Evolutionary conservation across 1,140 invertebrate genomes (phyloP).

Genomic region (Chironomus striatipennis): DNA sequence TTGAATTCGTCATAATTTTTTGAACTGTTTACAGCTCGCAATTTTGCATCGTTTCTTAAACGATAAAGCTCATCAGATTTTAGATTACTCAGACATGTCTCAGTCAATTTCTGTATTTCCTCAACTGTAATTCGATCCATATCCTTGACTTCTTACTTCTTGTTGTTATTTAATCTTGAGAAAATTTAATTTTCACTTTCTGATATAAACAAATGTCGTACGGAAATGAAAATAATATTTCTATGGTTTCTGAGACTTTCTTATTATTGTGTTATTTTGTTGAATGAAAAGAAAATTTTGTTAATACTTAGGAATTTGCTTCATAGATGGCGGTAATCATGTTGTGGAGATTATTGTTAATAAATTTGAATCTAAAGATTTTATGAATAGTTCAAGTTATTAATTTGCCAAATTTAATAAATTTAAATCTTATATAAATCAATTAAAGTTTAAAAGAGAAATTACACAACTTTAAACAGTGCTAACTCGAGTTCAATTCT

Average conservation of each 20-base stretch:
- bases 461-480: too few relatives aligned
- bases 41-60: conserved; percentile 51
- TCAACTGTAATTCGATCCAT: conserved; percentile 30
- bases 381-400: too few relatives aligned
- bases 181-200: not conserved
- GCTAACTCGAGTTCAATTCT: too few relatives aligned
- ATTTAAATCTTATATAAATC: too few relatives aligned
- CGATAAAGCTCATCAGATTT: conserved; percentile 45
- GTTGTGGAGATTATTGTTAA: too few relatives aligned
- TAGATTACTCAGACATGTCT: conserved; percentile 31
- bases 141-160: not conserved
- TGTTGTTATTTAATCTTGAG: not conserved
- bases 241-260: not conserved
- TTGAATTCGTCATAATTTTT: conserved; percentile 52
- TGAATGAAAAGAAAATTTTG: too few relatives aligned
- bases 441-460: too few relatives aligned
- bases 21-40: conserved; percentile 46
- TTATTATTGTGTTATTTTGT: too few relatives aligned
- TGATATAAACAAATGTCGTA: not conserved
- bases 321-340: too few relatives aligned
- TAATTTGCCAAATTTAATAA: too few relatives aligned
- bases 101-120: conserved; percentile 32
- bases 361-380: too few relatives aligned
- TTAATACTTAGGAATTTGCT: too few relatives aligned
- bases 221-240: not conserved